These are phyloP conservation scores for Parasteatoda lunata DNA, from an alignment of 2,888 invertebrate genomes.

Conservation along the genomic window DNA sequence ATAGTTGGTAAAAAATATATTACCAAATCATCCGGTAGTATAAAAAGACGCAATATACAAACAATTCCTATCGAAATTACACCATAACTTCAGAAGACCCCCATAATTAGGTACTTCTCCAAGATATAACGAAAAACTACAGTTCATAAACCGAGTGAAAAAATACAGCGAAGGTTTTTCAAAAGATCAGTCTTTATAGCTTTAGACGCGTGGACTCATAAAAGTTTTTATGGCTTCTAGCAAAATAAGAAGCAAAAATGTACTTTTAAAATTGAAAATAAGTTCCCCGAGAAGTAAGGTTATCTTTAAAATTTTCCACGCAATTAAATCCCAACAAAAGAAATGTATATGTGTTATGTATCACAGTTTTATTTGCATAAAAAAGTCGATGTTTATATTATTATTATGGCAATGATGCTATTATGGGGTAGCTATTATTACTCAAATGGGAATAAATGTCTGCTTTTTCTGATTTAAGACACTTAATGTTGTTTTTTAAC, in stretches of 20 bases:
- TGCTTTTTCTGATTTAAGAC: slow-evolving; percentile 13
- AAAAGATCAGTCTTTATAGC: slow-evolving; percentile 43
- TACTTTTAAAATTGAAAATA: slow-evolving; percentile 60
- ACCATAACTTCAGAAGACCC: slow-evolving; percentile 45
- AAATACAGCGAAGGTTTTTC: slow-evolving; percentile 29
- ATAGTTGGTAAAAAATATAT: background rate
- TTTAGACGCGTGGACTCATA: slow-evolving; percentile 39
- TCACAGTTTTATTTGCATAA: slow-evolving; percentile 11
- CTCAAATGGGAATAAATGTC: slow-evolving; percentile 12
- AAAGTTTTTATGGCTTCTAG: slow-evolving; percentile 50
- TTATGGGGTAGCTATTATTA: slow-evolving; percentile 25
- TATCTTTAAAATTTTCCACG: slow-evolving; percentile 42
- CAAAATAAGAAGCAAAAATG: slow-evolving; percentile 51
- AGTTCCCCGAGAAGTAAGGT: slow-evolving; percentile 1
- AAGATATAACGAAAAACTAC: slow-evolving; percentile 51
- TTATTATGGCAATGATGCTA: slow-evolving; percentile 26
- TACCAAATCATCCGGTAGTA: slow-evolving; percentile 23
- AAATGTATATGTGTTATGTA: slow-evolving; percentile 20
- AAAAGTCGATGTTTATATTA: slow-evolving; percentile 27
- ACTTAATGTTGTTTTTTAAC: background rate
- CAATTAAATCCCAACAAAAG: slow-evolving; percentile 55
- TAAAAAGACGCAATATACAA: slow-evolving; percentile 39
- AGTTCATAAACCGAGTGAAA: slow-evolving; percentile 47
- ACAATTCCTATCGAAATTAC: slow-evolving; percentile 55
- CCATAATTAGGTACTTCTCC: slow-evolving; percentile 59